phyloP scores from a whole-genome alignment of 2,888 invertebrate species.

The Rhingia rostrata region DNA sequence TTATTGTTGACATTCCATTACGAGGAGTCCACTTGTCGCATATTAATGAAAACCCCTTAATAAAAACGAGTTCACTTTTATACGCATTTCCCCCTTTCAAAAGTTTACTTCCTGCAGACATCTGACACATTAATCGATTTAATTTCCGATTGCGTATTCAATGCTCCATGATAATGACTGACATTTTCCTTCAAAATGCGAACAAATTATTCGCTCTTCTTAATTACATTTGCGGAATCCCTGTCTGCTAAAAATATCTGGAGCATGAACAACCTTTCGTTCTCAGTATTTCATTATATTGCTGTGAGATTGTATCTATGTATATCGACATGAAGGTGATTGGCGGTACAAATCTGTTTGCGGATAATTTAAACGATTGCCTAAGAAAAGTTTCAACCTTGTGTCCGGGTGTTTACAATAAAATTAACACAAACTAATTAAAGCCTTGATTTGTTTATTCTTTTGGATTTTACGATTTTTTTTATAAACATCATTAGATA shows the following conservation, averaged over 20 bases:
- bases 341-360: too few relatives aligned
- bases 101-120: conserved; percentile 13
- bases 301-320: too few relatives aligned
- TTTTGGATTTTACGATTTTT: too few relatives aligned
- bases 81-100: conserved; percentile 10
- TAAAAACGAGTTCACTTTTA: conserved; percentile 12
- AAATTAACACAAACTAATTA: too few relatives aligned
- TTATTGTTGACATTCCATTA: conserved; percentile 52
- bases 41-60: conserved; percentile 7
- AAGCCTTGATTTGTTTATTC: too few relatives aligned
- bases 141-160: conserved; percentile 28
- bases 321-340: too few relatives aligned
- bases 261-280: too few relatives aligned
- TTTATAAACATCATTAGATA: too few relatives aligned
- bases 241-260: conserved; percentile 17
- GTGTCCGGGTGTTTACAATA: too few relatives aligned
- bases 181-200: neutral
- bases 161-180: conserved; percentile 10
- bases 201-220: conserved; percentile 16
- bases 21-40: conserved; percentile 8
- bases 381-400: neutral
- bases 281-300: too few relatives aligned
- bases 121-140: conserved; percentile 34
- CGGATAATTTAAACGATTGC: neutral
- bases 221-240: conserved; percentile 18